Conservation (phyloP, 2,888 invertebrate genomes). For the Apeira syringaria region DNA sequence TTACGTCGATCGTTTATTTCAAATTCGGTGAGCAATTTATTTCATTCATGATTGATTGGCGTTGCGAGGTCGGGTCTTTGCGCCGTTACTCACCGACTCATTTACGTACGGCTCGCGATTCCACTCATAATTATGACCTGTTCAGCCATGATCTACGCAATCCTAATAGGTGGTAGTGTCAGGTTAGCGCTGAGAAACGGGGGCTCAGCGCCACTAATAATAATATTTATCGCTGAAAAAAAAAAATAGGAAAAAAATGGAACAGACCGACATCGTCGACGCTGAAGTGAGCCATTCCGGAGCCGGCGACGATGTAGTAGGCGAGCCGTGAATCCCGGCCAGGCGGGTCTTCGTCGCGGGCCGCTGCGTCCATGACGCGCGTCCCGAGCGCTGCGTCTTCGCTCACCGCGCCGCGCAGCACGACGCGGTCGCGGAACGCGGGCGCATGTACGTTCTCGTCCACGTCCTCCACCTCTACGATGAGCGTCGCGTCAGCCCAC, state of each 20-base stretch:
- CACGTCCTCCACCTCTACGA: conserved; percentile 95
- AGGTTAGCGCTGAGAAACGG: no score
- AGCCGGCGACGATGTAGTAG: conserved; percentile 94
- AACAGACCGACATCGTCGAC: conserved; percentile 92
- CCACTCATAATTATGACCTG: no score
- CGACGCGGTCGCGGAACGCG: conserved; percentile 89
- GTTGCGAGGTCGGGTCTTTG: no score
- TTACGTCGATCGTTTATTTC: no score
- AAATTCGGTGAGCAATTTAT: no score
- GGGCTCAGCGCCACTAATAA: no score
- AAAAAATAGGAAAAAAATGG: background rate
- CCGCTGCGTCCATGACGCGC: conserved; percentile 89
- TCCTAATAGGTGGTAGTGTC: no score
- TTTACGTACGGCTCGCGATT: no score
- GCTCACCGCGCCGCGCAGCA: conserved; percentile 87
- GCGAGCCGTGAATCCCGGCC: conserved; percentile 92
- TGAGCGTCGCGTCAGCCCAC: conserved; percentile 90
- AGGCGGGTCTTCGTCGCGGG: conserved; percentile 91
- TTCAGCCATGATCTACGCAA: no score
- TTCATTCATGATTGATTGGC: no score
- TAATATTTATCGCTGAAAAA: no score
- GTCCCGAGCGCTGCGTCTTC: conserved; percentile 93
- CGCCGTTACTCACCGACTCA: no score
- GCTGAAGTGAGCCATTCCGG: conserved; percentile 95
- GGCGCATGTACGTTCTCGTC: conserved; percentile 96